Percentiles rank a stretch among this genome's conserved stretches.
Evolutionary conservation across 2,888 invertebrate genomes (phyloP).

Genomic region (Serrognathus titanus): DNA sequence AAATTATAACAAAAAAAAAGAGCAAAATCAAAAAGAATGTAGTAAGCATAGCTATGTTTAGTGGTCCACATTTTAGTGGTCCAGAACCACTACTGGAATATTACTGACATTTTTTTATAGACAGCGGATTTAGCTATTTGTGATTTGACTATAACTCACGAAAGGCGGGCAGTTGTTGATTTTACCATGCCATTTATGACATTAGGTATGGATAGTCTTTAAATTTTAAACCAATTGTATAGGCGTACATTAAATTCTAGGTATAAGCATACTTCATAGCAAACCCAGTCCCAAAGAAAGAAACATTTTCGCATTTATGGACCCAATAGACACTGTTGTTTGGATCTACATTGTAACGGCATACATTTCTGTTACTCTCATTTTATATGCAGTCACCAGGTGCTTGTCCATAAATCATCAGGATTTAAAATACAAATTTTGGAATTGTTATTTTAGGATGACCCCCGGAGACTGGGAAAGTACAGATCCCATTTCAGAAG

Average conservation of each 20-base stretch:
- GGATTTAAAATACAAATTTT: not conserved
- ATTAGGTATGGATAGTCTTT: conserved; percentile 55
- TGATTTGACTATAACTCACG: conserved; percentile 92
- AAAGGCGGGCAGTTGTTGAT: conserved; percentile 82
- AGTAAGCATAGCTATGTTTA: too few species aligned
- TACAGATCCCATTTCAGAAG: conserved; percentile 86
- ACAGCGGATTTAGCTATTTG: conserved; percentile 93
- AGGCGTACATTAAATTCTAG: conserved; percentile 11
- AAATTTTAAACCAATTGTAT: not conserved
- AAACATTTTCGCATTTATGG: conserved; percentile 63
- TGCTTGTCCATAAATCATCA: conserved; percentile 22
- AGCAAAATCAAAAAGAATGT: too few species aligned
- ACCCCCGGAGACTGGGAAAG: conserved; percentile 93
- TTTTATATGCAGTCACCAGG: conserved; percentile 74
- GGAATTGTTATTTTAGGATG: conserved; percentile 54
- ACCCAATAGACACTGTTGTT: conserved; percentile 79
- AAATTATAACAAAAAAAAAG: too few species aligned
- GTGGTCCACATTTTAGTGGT: too few species aligned
- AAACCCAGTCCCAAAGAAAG: conserved; percentile 65
- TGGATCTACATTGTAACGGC: conserved; percentile 89
- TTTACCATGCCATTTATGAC: conserved; percentile 98
- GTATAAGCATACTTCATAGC: conserved; percentile 77
- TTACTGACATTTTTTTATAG: conserved; percentile 54
- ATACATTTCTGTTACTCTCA: conserved; percentile 75
- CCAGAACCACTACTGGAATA: too few species aligned